Evolutionary conservation across 2,797 vertebrate genomes (phyloP).

Genomic region (Chiropotes sagulatus): DNA sequence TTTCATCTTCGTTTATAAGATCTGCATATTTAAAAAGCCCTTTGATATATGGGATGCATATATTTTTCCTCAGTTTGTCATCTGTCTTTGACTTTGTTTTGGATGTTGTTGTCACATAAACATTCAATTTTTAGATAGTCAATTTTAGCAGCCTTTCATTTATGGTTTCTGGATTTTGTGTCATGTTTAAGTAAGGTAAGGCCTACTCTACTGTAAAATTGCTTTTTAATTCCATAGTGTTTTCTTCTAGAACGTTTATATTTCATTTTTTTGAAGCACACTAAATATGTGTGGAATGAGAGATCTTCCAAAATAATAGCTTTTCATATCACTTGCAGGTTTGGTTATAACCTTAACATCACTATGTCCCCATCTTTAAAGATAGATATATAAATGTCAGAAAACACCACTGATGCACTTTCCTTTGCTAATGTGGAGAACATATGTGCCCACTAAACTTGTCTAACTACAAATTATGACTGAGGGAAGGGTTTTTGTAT

Average conservation of each 20-base stretch:
- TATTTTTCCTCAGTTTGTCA: background rate
- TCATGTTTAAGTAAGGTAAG: constrained; percentile 27
- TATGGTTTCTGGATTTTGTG: constrained; percentile 13
- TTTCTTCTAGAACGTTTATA: constrained; percentile 37
- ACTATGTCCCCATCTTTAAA: background rate
- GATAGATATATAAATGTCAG: background rate
- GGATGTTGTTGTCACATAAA: background rate
- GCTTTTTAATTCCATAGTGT: constrained; percentile 20
- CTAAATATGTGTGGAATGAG: constrained; percentile 5
- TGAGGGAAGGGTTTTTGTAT: constrained; percentile 65
- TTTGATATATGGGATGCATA: background rate
- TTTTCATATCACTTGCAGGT: constrained; percentile 7
- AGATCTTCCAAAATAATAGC: background rate
- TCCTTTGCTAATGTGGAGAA: constrained; percentile 46
- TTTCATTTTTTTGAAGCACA: constrained; percentile 7
- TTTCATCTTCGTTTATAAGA: background rate
- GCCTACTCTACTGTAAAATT: background rate
- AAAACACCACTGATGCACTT: background rate
- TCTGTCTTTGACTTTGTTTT: constrained; percentile 29
- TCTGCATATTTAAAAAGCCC: background rate
- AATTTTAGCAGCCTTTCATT: constrained; percentile 21
- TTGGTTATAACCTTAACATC: constrained; percentile 12
- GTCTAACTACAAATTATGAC: constrained; percentile 74
- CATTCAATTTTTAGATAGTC: background rate
- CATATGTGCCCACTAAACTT: constrained; percentile 67